Conservation (phyloP, 2,113 vertebrate genomes). For the Rhinolophus sinicus region DNA sequence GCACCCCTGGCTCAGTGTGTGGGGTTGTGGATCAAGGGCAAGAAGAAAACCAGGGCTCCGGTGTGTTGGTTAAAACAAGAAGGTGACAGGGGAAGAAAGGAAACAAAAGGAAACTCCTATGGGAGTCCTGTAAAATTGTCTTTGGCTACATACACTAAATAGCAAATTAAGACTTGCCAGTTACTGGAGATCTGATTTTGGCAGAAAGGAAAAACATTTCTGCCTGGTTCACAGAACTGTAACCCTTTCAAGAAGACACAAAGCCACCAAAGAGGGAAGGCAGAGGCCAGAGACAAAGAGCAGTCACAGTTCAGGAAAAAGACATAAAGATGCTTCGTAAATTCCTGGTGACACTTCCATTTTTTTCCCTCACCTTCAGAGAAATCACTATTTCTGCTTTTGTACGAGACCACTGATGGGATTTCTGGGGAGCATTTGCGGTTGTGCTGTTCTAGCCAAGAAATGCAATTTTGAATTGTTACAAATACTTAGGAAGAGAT, state of each 20-base stretch:
- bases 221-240: neutral
- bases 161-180: neutral
- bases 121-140: neutral
- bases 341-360: rapidly evolving
- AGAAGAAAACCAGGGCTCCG: neutral
- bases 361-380: neutral
- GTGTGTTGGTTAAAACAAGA: neutral
- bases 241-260: neutral
- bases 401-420: neutral
- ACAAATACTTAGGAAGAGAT: neutral
- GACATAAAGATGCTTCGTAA: rapidly evolving
- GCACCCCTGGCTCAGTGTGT: rapidly evolving
- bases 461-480: neutral
- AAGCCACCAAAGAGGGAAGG: neutral
- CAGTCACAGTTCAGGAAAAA: rapidly evolving
- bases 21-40: neutral
- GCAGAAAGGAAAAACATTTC: neutral
- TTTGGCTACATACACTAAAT: neutral
- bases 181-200: neutral
- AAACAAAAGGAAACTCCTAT: neutral
- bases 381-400: neutral
- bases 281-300: neutral
- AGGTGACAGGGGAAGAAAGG: neutral
- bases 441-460: neutral
- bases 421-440: neutral